Evolutionary conservation across 2,888 invertebrate species (phyloP).

Genomic region (Caenorhabditis sp.): DNA sequence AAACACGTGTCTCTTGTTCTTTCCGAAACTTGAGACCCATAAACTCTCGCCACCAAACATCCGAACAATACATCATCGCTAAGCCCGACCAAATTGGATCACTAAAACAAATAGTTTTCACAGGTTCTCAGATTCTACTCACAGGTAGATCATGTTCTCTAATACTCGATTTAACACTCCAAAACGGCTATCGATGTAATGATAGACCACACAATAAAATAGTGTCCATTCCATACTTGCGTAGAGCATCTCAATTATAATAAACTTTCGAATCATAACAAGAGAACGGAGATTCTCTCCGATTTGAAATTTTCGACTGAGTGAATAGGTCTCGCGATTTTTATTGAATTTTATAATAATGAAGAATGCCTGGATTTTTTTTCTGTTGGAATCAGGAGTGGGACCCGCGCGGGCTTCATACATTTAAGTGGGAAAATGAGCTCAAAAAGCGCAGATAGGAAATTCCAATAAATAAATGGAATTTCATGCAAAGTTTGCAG

Average conservation of each 20-base stretch:
- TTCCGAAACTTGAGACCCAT: too few relatives aligned
- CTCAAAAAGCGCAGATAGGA: not conserved
- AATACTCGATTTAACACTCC: not conserved
- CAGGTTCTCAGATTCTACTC: too few relatives aligned
- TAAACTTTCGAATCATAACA: not conserved
- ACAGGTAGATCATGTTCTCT: not conserved
- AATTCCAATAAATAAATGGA: too few relatives aligned
- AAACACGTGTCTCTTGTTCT: not conserved
- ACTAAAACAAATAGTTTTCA: not conserved
- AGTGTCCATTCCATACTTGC: not conserved
- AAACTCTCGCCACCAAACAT: not conserved
- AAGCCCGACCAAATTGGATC: not conserved
- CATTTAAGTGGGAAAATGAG: not conserved
- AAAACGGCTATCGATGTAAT: too few relatives aligned
- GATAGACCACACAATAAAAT: not conserved
- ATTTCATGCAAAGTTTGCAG: too few relatives aligned
- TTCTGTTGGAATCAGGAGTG: too few relatives aligned
- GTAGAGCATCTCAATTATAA: not conserved
- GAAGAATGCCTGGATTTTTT: not conserved
- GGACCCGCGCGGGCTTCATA: too few relatives aligned
- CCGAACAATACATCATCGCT: not conserved
- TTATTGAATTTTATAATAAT: not conserved
- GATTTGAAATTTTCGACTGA: not conserved
- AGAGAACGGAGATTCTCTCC: not conserved
- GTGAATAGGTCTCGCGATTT: not conserved